A percentile compares a stretch with the other conserved stretches of the same genome.
phyloP scores from a whole-genome alignment of 1,140 invertebrate species.

The Xylocopa sonorina region DNA sequence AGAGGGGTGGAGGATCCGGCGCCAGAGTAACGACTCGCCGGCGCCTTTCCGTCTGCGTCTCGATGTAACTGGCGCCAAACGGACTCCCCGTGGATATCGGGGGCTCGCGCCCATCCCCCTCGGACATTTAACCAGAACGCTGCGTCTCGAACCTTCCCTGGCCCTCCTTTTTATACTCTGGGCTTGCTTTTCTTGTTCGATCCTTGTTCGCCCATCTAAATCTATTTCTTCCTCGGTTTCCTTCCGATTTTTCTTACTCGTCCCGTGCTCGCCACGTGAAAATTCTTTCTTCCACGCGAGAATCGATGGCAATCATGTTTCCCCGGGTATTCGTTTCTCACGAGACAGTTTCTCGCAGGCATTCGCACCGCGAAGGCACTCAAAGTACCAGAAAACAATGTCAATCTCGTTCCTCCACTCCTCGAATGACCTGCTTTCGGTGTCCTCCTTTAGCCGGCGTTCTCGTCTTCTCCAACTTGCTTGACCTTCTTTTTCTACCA shows the following conservation, averaged over 20 bases:
- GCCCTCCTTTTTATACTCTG: not conserved
- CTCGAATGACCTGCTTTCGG: not conserved
- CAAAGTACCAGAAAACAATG: not conserved
- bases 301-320: constrained; percentile 1
- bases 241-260: too few species aligned
- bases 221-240: not conserved
- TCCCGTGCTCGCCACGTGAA: not conserved
- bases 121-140: not conserved
- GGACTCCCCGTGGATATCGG: constrained; percentile 42
- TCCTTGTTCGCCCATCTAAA: not conserved
- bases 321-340: not conserved
- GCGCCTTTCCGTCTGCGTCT: constrained; percentile 67
- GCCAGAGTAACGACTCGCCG: constrained; percentile 63
- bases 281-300: not conserved
- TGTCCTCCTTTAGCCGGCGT: not conserved
- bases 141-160: not conserved
- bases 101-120: not conserved
- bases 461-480: not conserved
- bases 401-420: not conserved
- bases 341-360: not conserved
- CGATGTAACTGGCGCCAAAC: constrained; percentile 67
- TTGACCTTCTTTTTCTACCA: not conserved
- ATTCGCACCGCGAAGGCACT: too few species aligned
- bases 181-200: not conserved
- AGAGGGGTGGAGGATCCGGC: constrained; percentile 53